Evolutionary conservation across 2,888 invertebrate genomes (phyloP).

Genomic region (Stramonita haemastoma): DNA sequence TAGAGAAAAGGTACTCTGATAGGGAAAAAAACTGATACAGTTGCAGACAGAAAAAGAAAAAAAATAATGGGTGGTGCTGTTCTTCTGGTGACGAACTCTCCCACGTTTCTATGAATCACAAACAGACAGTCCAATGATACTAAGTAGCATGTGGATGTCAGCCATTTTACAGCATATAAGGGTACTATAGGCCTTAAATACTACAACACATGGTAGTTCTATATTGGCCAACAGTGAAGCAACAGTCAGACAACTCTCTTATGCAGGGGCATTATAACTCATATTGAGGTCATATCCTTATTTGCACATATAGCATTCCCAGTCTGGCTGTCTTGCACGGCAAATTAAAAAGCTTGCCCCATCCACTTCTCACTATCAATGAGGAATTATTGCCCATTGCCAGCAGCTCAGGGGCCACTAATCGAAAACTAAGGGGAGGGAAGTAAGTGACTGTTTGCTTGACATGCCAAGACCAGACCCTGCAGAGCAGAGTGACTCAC

Average conservation of each 20-base stretch:
- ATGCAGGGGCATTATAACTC: background rate
- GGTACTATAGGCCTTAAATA: conserved; percentile 16
- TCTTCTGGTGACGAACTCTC: too few relatives aligned
- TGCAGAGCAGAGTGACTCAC: background rate
- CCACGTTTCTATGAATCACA: background rate
- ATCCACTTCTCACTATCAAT: background rate
- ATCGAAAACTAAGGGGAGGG: conserved; percentile 7
- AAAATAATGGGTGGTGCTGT: too few relatives aligned
- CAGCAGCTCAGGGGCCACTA: background rate
- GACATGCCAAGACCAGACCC: background rate
- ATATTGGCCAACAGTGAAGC: background rate
- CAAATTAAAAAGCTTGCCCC: conserved; percentile 14
- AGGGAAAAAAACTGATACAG: too few relatives aligned
- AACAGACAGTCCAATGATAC: background rate
- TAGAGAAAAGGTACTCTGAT: too few relatives aligned
- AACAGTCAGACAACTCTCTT: conserved; percentile 14
- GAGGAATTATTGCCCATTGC: conserved; percentile 13
- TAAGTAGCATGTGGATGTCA: background rate
- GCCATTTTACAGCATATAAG: conserved; percentile 1
- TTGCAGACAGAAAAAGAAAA: too few relatives aligned
- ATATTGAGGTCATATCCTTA: background rate
- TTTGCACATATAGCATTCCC: conserved; percentile 4
- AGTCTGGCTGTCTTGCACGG: background rate
- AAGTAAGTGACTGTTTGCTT: background rate
- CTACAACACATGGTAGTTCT: background rate